Evolutionary conservation across 2,888 invertebrate genomes (phyloP).

Genomic region (Cataglyphis rosenhaueri): DNA sequence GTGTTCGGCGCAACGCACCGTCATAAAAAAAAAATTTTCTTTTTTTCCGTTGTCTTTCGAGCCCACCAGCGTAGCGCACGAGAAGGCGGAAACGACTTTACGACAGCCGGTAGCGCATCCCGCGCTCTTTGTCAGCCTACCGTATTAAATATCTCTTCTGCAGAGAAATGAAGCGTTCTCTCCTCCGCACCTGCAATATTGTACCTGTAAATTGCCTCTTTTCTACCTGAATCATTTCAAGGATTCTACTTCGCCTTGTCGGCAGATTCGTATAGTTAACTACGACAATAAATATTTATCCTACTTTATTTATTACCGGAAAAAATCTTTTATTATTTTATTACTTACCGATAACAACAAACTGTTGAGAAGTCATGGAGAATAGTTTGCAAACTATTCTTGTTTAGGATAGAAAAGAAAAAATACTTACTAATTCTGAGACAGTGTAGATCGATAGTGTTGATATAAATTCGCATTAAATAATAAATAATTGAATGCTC

Average conservation of each 20-base stretch:
- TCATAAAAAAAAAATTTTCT: conserved; percentile 71
- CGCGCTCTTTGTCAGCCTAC: conserved; percentile 72
- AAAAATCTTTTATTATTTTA: not conserved
- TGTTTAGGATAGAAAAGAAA: not conserved
- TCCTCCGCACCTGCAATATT: conserved; percentile 65
- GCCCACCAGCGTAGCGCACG: conserved; percentile 70
- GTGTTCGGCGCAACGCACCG: conserved; percentile 58
- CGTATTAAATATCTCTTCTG: conserved; percentile 70
- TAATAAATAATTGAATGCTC: not conserved
- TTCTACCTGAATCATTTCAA: conserved; percentile 60
- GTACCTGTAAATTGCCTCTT: conserved; percentile 68
- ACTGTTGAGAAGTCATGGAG: not conserved
- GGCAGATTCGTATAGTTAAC: conserved; percentile 13
- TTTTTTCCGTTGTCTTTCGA: conserved; percentile 56
- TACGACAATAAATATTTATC: conserved; percentile 36
- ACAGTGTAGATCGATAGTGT: no score
- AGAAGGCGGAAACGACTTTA: conserved; percentile 77
- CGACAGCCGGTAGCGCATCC: conserved; percentile 78
- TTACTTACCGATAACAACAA: not conserved
- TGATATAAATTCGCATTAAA: not conserved
- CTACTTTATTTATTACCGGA: conserved; percentile 3
- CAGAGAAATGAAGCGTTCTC: conserved; percentile 54
- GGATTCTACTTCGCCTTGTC: conserved; percentile 49
- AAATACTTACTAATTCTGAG: not conserved
- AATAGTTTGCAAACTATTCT: not conserved